Evolutionary conservation across 2,113 vertebrate species (phyloP), one percentile per base, ranked within the genome.

Genomic region (Marmota flaviventris): DNA sequence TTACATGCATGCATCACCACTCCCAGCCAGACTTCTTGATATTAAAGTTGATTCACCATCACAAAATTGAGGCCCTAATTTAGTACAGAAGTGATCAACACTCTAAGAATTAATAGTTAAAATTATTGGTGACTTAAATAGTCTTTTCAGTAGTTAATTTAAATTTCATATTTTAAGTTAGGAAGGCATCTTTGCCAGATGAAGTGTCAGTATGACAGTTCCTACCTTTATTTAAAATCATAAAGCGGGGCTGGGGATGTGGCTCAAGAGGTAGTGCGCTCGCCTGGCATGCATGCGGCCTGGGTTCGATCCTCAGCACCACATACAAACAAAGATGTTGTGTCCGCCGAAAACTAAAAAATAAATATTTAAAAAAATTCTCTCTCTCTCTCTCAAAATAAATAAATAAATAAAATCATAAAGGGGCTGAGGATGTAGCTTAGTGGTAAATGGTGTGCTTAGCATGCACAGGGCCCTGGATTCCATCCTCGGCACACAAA

Each of bases 141-240:
- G 25, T 61, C 25, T 96, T 93, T 91, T 78, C 13, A 89, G 18
- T 51, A 51, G 48, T 51, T 39, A 25, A 78, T 85, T 91, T 45
- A 85, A 25, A 77, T 65, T 77, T 95, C 18, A 37, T 91, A 61
- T 79, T 95, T 96, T 93, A 91, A 93, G 34, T 37, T 93, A 76
- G 56, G 12, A 61, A 53, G 39, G n/a, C 86, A 29, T 91, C 51
- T 87, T 58, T 45, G n/a, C 81, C 29, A 12, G 48, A 34, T 61
- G 8, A 12, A 65, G 27, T 58, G 11, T 94, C 42, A 12, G 0
- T 32, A 48, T 61, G 32, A 89, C 37, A 78, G 25, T 93, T 75
- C 32, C 82, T 93, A 25, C 51, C 18, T 89, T 93, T 82, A 51
- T 89, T 94, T 91, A 79, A 84, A 88, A 53, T 86, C 25, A 48